These are phyloP conservation scores for Brachionichthys hirsutus DNA, from an alignment of 2,113 vertebrate species.

Conservation along the genomic window DNA sequence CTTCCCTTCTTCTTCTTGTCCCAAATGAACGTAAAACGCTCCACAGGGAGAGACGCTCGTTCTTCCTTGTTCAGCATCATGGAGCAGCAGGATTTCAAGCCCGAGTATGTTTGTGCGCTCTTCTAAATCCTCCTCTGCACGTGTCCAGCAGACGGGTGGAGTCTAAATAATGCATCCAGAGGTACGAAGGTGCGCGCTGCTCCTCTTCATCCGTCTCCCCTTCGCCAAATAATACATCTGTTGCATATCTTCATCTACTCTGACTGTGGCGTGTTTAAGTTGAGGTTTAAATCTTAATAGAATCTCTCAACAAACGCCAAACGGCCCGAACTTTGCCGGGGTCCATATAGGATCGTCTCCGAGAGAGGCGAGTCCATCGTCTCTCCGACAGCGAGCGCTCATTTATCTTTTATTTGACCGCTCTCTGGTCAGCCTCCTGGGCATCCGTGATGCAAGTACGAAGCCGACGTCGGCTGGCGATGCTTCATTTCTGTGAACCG, in stretches of 20 bases:
- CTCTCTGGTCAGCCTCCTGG: not conserved
- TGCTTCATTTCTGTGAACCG: slow-evolving; percentile 22
- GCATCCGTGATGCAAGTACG: slow-evolving; percentile 15
- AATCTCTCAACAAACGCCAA: too few species aligned
- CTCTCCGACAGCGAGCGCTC: too few species aligned
- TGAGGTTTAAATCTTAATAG: too few species aligned
- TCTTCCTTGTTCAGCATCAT: slow-evolving; percentile 15
- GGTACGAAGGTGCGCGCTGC: slow-evolving; percentile 37
- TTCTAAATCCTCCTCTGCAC: not conserved
- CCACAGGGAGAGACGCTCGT: too few species aligned
- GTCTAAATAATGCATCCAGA: slow-evolving; percentile 56
- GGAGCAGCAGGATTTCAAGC: slow-evolving; percentile 19
- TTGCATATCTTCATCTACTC: too few species aligned
- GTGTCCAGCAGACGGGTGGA: slow-evolving; percentile 23
- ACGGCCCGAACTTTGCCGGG: too few species aligned
- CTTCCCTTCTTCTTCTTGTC: too few species aligned
- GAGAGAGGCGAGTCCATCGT: too few species aligned
- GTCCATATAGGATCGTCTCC: too few species aligned
- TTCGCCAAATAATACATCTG: slow-evolving; percentile 38
- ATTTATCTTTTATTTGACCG: not conserved
- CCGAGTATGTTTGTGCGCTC: slow-evolving; percentile 12
- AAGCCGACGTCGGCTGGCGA: too few species aligned
- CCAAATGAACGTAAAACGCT: not conserved
- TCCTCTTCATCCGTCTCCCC: slow-evolving; percentile 25
- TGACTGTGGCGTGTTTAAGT: too few species aligned